Conservation (phyloP, 2,113 vertebrate genomes). For the Scophthalmus maximus region DNA sequence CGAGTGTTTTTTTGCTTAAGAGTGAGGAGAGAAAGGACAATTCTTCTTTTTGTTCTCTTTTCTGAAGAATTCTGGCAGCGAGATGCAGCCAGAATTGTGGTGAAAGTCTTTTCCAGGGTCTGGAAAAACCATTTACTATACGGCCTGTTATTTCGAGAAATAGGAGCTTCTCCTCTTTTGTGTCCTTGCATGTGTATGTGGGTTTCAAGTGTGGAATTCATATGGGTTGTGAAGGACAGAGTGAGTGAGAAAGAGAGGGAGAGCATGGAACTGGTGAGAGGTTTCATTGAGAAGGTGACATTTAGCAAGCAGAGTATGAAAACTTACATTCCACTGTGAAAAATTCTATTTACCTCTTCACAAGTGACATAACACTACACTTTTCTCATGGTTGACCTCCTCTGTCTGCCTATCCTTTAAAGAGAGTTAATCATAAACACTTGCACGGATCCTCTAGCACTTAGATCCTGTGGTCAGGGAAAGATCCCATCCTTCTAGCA, state of each 20-base stretch:
- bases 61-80: constrained; percentile 50
- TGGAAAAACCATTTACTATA: constrained; percentile 72
- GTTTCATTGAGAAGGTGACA: constrained; percentile 35
- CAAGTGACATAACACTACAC: neutral
- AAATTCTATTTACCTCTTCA: neutral
- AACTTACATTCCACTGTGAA: constrained; percentile 7
- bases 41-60: constrained; percentile 38
- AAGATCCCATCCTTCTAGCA: neutral
- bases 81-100: constrained; percentile 62
- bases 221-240: neutral
- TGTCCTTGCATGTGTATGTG: constrained; percentile 26
- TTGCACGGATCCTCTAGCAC: neutral
- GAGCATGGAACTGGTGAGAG: neutral
- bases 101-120: constrained; percentile 62
- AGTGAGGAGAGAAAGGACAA: constrained; percentile 30
- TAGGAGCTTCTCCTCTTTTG: constrained; percentile 43
- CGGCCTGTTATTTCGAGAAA: constrained; percentile 66
- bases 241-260: constrained; percentile 1
- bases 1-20: constrained; percentile 21
- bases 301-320: constrained; percentile 12
- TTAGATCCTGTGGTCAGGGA: constrained; percentile 1
- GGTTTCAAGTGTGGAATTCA: constrained; percentile 22
- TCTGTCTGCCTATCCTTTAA: neutral
- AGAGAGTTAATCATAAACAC: neutral
- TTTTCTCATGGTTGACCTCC: neutral